Evolutionary conservation across 2,888 invertebrate genomes (phyloP).

Genomic region (Drosophila robusta): DNA sequence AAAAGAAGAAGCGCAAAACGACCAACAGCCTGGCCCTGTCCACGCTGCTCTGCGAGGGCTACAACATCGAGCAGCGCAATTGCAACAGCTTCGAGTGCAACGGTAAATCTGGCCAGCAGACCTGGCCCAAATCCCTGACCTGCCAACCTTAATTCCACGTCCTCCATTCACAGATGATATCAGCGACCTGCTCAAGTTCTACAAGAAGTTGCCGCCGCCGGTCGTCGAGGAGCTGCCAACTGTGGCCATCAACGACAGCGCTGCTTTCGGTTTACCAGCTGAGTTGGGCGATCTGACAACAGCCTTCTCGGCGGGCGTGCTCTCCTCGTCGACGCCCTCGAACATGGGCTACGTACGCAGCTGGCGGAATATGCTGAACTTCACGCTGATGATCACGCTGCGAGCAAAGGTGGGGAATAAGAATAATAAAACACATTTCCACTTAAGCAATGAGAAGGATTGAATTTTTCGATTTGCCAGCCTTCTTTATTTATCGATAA

Average conservation of each 20-base stretch:
- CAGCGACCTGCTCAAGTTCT: conserved; percentile 84
- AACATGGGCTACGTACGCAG: conserved; percentile 82
- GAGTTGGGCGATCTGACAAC: conserved; percentile 54
- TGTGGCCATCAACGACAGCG: conserved; percentile 21
- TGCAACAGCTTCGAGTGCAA: conserved; percentile 85
- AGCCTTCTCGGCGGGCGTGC: conserved; percentile 24
- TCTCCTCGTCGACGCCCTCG: conserved; percentile 78
- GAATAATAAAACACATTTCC: no score
- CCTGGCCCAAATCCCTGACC: not conserved
- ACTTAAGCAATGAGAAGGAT: no score
- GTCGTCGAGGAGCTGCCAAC: conserved; percentile 67
- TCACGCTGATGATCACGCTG: conserved; percentile 84
- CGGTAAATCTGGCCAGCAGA: conserved; percentile 70
- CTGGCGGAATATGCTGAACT: conserved; percentile 83
- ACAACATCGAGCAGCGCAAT: conserved; percentile 85
- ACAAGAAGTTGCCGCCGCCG: conserved; percentile 80
- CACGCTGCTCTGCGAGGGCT: conserved; percentile 84
- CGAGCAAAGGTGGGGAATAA: conserved; percentile 80
- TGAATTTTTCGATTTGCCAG: no score
- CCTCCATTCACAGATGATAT: conserved; percentile 80
- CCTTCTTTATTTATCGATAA: no score
- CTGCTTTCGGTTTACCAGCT: conserved; percentile 13
- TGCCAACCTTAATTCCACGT: not conserved
- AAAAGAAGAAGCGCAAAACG: conserved; percentile 78
- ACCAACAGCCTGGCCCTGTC: conserved; percentile 80